phyloP scores from a whole-genome alignment of 2,113 vertebrate genomes.

The Oreochromis tanganicae region DNA sequence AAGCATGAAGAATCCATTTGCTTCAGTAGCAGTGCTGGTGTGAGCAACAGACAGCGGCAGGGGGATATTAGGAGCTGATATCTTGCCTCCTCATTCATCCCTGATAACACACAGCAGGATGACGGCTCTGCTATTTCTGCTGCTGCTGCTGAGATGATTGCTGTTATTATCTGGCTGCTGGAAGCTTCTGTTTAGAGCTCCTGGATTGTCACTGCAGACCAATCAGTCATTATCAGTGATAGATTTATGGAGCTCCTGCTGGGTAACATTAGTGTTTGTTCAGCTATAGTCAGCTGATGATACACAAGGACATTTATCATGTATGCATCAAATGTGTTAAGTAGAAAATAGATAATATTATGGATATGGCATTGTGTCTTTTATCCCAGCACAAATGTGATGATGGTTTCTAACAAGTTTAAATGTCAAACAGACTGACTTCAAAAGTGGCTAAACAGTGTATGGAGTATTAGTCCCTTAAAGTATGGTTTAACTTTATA shows the following conservation, averaged over 20 bases:
- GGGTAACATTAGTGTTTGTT: neutral
- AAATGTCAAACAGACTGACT: neutral
- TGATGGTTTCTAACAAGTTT: neutral
- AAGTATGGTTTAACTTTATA: neutral
- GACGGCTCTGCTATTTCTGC: conserved; percentile 22
- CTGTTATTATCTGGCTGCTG: conserved; percentile 18
- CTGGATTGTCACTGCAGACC: neutral
- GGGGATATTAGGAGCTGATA: conserved; percentile 59
- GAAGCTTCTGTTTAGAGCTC: conserved; percentile 18
- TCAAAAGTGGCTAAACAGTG: neutral
- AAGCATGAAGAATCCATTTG: conserved; percentile 4
- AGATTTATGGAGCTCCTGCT: conserved; percentile 2
- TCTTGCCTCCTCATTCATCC: conserved; percentile 38
- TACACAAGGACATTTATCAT: neutral
- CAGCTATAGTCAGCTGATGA: neutral
- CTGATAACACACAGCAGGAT: conserved; percentile 59
- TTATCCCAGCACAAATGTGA: neutral
- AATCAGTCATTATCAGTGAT: conserved; percentile 20
- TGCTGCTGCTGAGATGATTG: neutral
- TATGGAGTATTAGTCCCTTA: neutral
- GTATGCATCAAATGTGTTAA: neutral
- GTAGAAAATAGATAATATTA: neutral
- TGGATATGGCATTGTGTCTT: neutral
- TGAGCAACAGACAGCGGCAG: conserved; percentile 34
- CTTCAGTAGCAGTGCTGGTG: neutral